Evolutionary conservation across 2,797 vertebrate species (phyloP).

Genomic region (Hydrolagus colliei): DNA sequence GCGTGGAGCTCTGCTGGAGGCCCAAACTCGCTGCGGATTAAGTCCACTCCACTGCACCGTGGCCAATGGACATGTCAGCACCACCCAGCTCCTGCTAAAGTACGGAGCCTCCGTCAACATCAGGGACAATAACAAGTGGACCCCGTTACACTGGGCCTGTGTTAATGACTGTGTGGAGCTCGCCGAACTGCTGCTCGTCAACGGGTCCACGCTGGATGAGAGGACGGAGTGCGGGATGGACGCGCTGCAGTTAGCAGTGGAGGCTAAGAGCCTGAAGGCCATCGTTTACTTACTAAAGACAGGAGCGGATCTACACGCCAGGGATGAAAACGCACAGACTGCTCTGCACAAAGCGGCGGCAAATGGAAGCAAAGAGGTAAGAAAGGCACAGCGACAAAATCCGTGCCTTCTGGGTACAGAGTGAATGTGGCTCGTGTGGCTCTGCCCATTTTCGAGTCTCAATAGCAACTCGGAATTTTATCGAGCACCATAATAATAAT

Average conservation of each 20-base stretch:
- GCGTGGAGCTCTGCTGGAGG: slow-evolving; percentile 44
- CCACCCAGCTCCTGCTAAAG: slow-evolving; percentile 43
- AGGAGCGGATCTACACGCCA: slow-evolving; percentile 45
- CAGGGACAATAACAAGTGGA: slow-evolving; percentile 51
- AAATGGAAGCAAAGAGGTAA: slow-evolving; percentile 46
- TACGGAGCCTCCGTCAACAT: slow-evolving; percentile 30
- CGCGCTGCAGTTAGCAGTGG: slow-evolving; percentile 48
- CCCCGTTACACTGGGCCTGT: slow-evolving; percentile 55
- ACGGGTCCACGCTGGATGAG: slow-evolving; percentile 39
- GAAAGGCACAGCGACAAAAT: not conserved
- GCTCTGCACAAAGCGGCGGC: slow-evolving; percentile 48
- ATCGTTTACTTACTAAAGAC: slow-evolving; percentile 47
- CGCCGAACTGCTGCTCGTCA: slow-evolving; percentile 47
- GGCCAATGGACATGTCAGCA: slow-evolving; percentile 49
- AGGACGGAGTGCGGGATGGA: slow-evolving; percentile 39
- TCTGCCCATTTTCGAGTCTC: no score
- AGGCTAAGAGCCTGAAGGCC: slow-evolving; percentile 38
- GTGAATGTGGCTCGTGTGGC: not conserved
- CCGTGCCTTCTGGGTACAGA: no score
- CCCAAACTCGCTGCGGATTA: slow-evolving; percentile 42
- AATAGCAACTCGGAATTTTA: no score
- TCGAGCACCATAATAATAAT: no score
- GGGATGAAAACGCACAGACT: slow-evolving; percentile 43
- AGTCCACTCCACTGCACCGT: slow-evolving; percentile 56
- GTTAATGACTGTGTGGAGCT: slow-evolving; percentile 48